Percentiles rank a stretch among this genome's conserved stretches.
phyloP scores from a whole-genome alignment of 2,888 invertebrate genomes.

The Chironomus riparius region DNA sequence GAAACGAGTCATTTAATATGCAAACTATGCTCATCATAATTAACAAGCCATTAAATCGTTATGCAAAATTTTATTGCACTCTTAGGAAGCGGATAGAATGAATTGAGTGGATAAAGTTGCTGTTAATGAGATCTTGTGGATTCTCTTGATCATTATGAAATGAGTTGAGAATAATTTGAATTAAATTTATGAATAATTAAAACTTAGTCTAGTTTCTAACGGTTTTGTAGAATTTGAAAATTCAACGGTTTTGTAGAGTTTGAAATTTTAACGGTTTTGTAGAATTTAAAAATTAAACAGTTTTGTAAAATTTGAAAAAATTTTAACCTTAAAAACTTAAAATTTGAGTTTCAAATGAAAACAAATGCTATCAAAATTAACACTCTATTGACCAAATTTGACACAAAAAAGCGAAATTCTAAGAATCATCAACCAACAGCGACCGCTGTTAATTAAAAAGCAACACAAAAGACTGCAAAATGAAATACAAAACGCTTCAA shows the following conservation, averaged over 20 bases:
- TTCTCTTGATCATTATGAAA: not conserved
- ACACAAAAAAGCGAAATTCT: no score
- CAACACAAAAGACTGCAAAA: no score
- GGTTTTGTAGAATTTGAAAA: not conserved
- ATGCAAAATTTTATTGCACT: constrained; percentile 12
- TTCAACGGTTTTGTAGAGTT: not conserved
- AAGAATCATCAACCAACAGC: no score
- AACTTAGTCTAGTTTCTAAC: not conserved
- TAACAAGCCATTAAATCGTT: constrained; percentile 15
- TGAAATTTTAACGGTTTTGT: not conserved
- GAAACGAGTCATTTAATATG: constrained; percentile 5
- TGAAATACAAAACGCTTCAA: no score
- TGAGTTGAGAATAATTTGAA: no score
- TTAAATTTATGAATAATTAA: not conserved
- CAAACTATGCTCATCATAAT: constrained; percentile 22
- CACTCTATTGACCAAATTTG: no score
- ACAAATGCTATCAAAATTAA: no score
- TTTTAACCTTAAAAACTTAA: no score
- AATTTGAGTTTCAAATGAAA: no score
- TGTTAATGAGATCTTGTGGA: not conserved
- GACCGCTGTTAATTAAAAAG: no score
- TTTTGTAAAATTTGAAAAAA: no score
- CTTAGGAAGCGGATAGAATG: not conserved
- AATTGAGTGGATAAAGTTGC: not conserved
- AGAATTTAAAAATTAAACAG: no score